Base-by-base conservation (phyloP, 2,113 vertebrate species). In the Myiopsitta monachus region DNA sequence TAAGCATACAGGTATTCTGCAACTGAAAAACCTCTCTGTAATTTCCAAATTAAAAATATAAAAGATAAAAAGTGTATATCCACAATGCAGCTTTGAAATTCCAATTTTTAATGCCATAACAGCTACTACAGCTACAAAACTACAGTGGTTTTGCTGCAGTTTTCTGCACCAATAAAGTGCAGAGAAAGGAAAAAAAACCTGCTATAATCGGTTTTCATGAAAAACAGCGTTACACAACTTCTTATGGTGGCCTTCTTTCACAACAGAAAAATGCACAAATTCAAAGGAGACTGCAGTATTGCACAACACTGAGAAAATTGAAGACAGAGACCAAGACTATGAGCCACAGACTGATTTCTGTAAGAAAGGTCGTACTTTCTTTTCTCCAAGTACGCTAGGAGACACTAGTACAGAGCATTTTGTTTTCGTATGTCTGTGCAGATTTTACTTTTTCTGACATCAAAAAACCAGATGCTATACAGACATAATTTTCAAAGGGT, bases 241-340 rank as follows among this genome's bases (percentile, higher is more conserved):
- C 47, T 72, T 78, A 68, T 16, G 70, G 74, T 64, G 85, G 47
- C 41, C 83, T 79, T 47, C 85, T 66, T 90, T 92, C 78, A 64
- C 83, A 90, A 68, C 3, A 83, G 38, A 84, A 87, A 86, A 89
- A 84, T 39, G 46, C n/a, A 79, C 68, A 69, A 76, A 90, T 76
- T 88, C 85, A 88, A 92, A 89, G 83, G 54, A 91, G 31, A 70
- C 18, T 46, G 31, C 26, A 74, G 12, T 31, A 62, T 90, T 95
- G 63, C 88, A 86, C 85, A 95, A 85, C 49, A 44, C 19, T 31
- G 39, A 69, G 75, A 86, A 96, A 94, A 95, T 2, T 95, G 83
- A 94, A 95, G 70, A 88, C 91, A 95, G 91, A 88, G 39, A 82
- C 70, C 31, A 59, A 30, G 30, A 36, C 23, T 68, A 76, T 49